Conservation (phyloP, 2,113 vertebrate species). For the Bubo scandiacus region DNA sequence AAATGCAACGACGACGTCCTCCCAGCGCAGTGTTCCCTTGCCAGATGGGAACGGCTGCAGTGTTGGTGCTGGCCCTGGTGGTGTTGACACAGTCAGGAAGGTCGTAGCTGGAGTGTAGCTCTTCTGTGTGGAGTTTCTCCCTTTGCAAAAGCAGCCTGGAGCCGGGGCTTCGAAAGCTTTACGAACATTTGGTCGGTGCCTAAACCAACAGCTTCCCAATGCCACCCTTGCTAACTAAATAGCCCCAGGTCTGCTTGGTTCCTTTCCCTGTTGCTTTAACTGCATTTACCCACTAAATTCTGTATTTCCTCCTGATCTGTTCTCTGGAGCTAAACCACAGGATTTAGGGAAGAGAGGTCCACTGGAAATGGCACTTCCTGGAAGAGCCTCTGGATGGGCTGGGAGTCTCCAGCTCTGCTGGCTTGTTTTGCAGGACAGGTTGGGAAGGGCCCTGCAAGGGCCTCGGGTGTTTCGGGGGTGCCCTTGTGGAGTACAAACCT, state of each 20-base stretch:
- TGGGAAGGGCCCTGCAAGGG: not conserved
- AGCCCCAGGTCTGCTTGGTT: not conserved
- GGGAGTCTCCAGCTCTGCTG: not conserved
- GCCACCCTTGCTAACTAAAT: not conserved
- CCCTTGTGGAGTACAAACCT: fast-evolving
- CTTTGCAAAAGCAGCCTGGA: not conserved
- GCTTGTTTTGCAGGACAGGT: not conserved
- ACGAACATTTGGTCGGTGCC: fast-evolving
- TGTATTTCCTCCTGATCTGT: not conserved
- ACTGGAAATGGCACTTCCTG: not conserved
- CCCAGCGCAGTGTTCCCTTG: not conserved
- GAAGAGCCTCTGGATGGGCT: not conserved
- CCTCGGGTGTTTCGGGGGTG: not conserved
- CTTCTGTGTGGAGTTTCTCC: not conserved
- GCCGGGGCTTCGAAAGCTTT: not conserved
- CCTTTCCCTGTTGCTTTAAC: not conserved
- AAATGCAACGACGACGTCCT: not conserved
- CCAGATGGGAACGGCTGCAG: not conserved
- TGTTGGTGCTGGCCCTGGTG: not conserved
- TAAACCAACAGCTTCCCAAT: not conserved
- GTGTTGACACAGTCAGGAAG: not conserved
- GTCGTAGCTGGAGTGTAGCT: not conserved
- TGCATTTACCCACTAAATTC: not conserved
- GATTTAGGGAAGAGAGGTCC: not conserved
- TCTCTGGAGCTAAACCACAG: not conserved